phyloP scores from a whole-genome alignment of 1,140 invertebrate genomes.

The Zaprionus vittiger region DNA sequence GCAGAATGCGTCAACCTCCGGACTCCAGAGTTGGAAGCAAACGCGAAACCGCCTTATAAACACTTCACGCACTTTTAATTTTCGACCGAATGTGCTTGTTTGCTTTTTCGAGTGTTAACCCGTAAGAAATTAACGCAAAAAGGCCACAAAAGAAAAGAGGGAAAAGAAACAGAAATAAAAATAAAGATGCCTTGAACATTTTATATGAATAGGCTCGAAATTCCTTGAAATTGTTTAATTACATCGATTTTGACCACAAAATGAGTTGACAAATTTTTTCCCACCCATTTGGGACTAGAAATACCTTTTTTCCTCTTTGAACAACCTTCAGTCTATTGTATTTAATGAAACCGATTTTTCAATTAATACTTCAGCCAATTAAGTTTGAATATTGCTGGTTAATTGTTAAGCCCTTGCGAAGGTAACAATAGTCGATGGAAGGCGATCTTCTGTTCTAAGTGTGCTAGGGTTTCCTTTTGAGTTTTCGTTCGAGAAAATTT shows the following conservation, averaged over 20 bases:
- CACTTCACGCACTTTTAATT: conserved; percentile 73
- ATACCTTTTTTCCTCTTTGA: conserved; percentile 26
- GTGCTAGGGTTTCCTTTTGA: background rate
- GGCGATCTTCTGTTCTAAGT: background rate
- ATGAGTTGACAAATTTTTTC: conserved; percentile 69
- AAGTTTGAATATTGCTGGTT: conserved; percentile 21
- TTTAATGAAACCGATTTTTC: conserved; percentile 44
- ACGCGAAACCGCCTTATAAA: conserved; percentile 46
- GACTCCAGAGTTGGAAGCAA: conserved; percentile 5
- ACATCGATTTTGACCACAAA: conserved; percentile 56
- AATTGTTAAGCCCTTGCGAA: conserved; percentile 33
- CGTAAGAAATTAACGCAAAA: conserved; percentile 10
- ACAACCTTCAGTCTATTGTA: conserved; percentile 55
- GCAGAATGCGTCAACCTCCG: conserved; percentile 54
- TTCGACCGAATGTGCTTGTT: conserved; percentile 42
- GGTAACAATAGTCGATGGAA: conserved; percentile 13
- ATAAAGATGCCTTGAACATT: conserved; percentile 13
- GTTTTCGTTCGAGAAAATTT: background rate
- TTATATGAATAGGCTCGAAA: conserved; percentile 27
- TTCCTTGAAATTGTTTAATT: conserved; percentile 62
- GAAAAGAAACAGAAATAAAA: conserved; percentile 12
- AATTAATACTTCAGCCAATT: conserved; percentile 37
- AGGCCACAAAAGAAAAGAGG: background rate
- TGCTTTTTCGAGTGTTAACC: conserved; percentile 26
- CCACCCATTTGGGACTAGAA: conserved; percentile 24